Percentiles rank a stretch among this genome's conserved stretches.
Conservation (phyloP, 2,113 vertebrate species). For the Rhynchopsitta pachyrhyncha region DNA sequence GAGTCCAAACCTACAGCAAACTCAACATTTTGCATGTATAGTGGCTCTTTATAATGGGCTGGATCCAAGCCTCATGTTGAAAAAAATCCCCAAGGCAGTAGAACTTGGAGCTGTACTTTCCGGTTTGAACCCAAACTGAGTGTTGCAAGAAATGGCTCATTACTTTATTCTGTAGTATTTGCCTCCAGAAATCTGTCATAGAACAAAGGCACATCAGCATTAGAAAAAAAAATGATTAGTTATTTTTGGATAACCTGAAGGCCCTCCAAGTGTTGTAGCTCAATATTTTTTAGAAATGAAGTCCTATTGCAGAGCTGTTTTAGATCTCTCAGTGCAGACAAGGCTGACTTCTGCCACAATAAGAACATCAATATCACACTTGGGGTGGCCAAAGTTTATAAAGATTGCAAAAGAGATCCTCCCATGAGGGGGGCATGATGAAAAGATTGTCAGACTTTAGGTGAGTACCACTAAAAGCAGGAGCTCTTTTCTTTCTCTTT, state of each 20-base stretch:
- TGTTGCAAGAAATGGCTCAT: conserved; percentile 54
- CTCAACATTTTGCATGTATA: conserved; percentile 24
- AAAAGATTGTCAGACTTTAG: neutral
- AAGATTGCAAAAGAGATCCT: neutral
- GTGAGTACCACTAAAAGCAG: neutral
- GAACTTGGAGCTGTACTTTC: conserved; percentile 54
- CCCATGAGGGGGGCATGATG: neutral
- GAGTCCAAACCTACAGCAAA: conserved; percentile 48
- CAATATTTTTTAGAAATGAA: conserved; percentile 20
- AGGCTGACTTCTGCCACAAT: neutral
- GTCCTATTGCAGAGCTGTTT: neutral
- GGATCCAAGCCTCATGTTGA: conserved; percentile 49
- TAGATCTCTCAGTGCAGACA: neutral
- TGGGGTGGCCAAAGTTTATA: neutral
- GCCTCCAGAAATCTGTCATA: conserved; percentile 37
- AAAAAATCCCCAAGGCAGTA: conserved; percentile 30
- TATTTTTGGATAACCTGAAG: conserved; percentile 48
- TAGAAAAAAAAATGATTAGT: conserved; percentile 1
- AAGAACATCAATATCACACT: neutral
- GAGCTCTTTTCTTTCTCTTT: neutral
- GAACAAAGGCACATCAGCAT: conserved; percentile 29
- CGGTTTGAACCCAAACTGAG: conserved; percentile 36
- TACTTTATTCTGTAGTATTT: neutral
- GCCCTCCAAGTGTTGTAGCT: neutral
- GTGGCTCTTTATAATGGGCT: conserved; percentile 18